These are phyloP conservation scores for Hydrotaea cyrtoneurina DNA, from an alignment of 2,888 invertebrate species.

Conservation along the genomic window DNA sequence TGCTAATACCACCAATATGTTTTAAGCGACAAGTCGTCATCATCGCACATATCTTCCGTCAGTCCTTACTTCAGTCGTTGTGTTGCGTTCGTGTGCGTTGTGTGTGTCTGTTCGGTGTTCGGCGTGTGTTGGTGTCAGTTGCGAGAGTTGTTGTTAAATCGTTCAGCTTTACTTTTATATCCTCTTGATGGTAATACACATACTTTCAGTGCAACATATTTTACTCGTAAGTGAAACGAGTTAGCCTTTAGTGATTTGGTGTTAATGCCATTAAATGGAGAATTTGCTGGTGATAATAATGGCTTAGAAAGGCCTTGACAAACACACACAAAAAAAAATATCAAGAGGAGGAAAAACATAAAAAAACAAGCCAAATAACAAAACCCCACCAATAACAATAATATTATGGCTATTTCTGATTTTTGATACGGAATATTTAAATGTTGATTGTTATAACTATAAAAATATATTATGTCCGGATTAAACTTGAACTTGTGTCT, in stretches of 20 bases:
- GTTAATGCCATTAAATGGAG: conserved; percentile 57
- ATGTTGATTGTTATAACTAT: background rate
- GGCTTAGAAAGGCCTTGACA: conserved; percentile 27
- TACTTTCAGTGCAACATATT: conserved; percentile 31
- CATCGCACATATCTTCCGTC: conserved; percentile 9
- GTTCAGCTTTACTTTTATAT: conserved; percentile 57
- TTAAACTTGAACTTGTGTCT: no score
- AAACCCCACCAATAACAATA: conserved; percentile 24
- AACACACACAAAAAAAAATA: conserved; percentile 5
- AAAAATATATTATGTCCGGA: no score
- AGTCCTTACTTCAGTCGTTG: conserved; percentile 56
- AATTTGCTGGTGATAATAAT: conserved; percentile 46
- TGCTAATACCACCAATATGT: conserved; percentile 60
- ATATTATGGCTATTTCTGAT: conserved; percentile 11
- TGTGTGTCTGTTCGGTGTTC: background rate
- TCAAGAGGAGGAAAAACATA: no score
- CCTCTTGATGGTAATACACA: conserved; percentile 34
- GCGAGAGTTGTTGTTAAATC: conserved; percentile 42
- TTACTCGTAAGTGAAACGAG: conserved; percentile 12
- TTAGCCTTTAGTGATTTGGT: conserved; percentile 58
- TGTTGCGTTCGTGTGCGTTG: conserved; percentile 73
- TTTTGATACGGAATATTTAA: background rate
- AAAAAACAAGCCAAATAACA: background rate
- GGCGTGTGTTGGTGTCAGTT: conserved; percentile 12
- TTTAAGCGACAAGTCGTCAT: conserved; percentile 53